Base-by-base conservation (phyloP, 2,113 vertebrate species). In the Rhea pennata region DNA sequence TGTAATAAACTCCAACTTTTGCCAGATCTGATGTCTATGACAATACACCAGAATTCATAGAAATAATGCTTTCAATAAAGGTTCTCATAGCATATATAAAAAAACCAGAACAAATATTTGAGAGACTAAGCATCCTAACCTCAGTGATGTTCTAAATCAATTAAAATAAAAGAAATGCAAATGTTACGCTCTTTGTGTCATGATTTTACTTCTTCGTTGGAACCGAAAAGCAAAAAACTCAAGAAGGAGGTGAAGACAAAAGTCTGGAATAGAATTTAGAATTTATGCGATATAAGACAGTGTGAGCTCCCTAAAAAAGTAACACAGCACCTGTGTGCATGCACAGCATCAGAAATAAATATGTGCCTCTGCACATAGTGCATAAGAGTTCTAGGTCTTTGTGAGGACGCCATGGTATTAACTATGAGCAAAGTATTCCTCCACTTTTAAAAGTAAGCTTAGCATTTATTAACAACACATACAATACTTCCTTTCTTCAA, bases 331-430 rank as follows among this genome's bases (percentile, higher is more conserved):
- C 42, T 59, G 15, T 24, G 29, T 44, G 64, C 17, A 23, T n/a
- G 31, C 16, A 56, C 22, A n/a, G 46, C 56, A 13, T n/a, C 56
- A 42, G 40, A 58, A 75, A 61, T 4, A 48, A 48, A 20, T 58
- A 19, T 16, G 4, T 1, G 2, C 26, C 20, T 36, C 71, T 74
- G 1, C 0, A 1, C 22, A 88, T 46, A 46, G 17, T 21, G 50
- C 3, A 1, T 22, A 27, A 48, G 33, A 75, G 5, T 69, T 46
- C 10, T 44, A 42, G 7, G 13, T 23, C 50, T 29, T 8, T 66
- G 23, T 44, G 72, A 64, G 15, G 65, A 67, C 19, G 24, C 65
- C 17, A 66, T 42, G 27, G 39, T 27, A 42, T 66, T 42, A 27
- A 26, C 27, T 67, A 44, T 44, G 27, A 67, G 40, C 29, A 31